A percentile compares a stretch with the other conserved stretches of the same genome.
These are phyloP conservation scores for Anguilla pacifica DNA, from an alignment of 2,797 vertebrate genomes.

Conservation along the genomic window DNA sequence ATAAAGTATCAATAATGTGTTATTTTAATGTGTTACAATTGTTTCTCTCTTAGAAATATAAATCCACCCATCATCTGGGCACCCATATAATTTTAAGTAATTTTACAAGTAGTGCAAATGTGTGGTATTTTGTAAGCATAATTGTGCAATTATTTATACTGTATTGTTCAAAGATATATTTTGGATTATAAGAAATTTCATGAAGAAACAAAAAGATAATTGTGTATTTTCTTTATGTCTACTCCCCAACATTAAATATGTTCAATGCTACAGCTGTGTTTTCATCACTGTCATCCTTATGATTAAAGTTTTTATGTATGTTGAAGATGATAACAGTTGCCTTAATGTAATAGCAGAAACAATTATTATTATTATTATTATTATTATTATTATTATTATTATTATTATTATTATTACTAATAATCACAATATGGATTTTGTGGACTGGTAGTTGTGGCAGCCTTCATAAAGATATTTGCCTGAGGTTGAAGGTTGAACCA, in stretches of 20 bases:
- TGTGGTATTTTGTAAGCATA: neutral
- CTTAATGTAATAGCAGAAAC: neutral
- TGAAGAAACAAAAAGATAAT: neutral
- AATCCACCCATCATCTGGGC: neutral
- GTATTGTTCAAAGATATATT: neutral
- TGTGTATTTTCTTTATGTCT: constrained; percentile 8
- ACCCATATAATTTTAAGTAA: neutral
- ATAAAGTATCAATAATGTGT: neutral
- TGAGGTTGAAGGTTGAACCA: neutral
- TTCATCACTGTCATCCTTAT: neutral
- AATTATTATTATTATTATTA: neutral
- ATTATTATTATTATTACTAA: neutral
- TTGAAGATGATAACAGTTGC: neutral
- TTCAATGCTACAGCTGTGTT: neutral
- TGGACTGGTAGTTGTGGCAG: neutral
- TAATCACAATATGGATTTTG: neutral
- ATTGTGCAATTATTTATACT: constrained; percentile 3
- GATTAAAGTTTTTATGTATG: neutral
- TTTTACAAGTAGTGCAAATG: neutral
- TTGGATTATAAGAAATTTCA: neutral
- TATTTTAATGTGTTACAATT: neutral
- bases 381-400: neutral
- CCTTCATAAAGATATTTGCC: neutral
- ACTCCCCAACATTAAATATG: constrained; percentile 1
- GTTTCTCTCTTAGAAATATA: neutral